These are phyloP conservation scores for Neria commutata DNA, from an alignment of 2,888 invertebrate species.

Conservation along the genomic window DNA sequence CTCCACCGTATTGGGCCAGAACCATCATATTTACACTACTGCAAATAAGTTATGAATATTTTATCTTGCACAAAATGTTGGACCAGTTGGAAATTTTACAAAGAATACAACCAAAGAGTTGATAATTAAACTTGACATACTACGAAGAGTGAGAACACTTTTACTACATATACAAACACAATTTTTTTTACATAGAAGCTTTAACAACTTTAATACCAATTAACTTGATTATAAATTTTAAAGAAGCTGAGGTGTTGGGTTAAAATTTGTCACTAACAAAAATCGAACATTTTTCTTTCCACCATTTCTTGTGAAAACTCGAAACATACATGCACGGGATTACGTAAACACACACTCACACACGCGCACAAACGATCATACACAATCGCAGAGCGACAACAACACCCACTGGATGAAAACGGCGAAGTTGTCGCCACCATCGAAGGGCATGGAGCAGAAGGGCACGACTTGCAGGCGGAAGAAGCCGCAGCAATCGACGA, in stretches of 20 bases:
- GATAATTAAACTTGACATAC: too few species aligned
- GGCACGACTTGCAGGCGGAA: conserved; percentile 43
- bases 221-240: too few species aligned
- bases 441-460: conserved; percentile 47
- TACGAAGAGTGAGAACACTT: too few species aligned
- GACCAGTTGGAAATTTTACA: too few species aligned
- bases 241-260: conserved; percentile 40
- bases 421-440: conserved; percentile 54
- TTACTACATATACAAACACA: too few species aligned
- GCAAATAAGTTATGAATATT: too few species aligned
- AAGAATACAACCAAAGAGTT: too few species aligned
- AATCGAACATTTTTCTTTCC: conserved; percentile 37
- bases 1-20: too few species aligned
- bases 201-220: too few species aligned
- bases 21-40: too few species aligned
- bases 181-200: too few species aligned
- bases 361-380: conserved; percentile 24
- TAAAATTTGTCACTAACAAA: conserved; percentile 44
- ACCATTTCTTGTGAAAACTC: conserved; percentile 13
- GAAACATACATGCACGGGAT: conserved; percentile 25
- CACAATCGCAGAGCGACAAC: conserved; percentile 38
- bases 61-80: too few species aligned
- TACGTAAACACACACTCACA: conserved; percentile 27
- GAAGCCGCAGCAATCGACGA: conserved; percentile 57
- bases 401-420: conserved; percentile 46